Evolutionary conservation across 2,888 invertebrate species (phyloP).

Genomic region (Pseudanteris insignis): DNA sequence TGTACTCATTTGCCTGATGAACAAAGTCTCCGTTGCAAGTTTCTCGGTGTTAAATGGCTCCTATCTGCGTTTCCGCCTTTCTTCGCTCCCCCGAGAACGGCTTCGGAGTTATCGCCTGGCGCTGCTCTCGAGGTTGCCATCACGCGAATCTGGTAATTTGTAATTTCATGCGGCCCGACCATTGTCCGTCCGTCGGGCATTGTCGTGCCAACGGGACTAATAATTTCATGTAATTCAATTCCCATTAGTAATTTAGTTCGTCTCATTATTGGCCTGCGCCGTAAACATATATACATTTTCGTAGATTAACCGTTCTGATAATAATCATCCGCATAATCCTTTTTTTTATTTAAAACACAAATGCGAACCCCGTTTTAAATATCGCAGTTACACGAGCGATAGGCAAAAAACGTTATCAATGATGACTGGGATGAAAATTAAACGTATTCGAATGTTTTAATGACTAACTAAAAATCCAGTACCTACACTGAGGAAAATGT

Average conservation of each 20-base stretch:
- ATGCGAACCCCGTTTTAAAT: too few relatives aligned
- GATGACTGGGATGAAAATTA: too few relatives aligned
- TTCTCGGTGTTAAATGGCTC: slow-evolving; percentile 50
- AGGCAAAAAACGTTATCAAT: too few relatives aligned
- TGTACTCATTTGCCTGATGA: slow-evolving; percentile 57
- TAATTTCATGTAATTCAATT: slow-evolving; percentile 51
- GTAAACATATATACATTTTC: slow-evolving; percentile 34
- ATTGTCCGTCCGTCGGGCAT: slow-evolving; percentile 48
- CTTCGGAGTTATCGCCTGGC: slow-evolving; percentile 42
- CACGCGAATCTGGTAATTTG: slow-evolving; percentile 50
- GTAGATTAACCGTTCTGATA: slow-evolving; percentile 32
- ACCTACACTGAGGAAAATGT: too few relatives aligned
- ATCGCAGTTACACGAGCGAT: too few relatives aligned
- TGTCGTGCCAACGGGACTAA: slow-evolving; percentile 47
- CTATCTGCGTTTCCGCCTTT: slow-evolving; percentile 44
- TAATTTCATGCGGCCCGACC: slow-evolving; percentile 46
- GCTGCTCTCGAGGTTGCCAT: slow-evolving; percentile 28
- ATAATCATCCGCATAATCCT: slow-evolving; percentile 40
- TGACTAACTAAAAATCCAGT: too few relatives aligned
- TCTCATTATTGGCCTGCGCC: slow-evolving; percentile 41
- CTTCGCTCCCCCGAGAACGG: slow-evolving; percentile 38
- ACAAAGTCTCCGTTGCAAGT: slow-evolving; percentile 51
- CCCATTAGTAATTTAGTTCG: slow-evolving; percentile 46
- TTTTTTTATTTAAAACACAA: too few relatives aligned
- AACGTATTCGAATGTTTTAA: too few relatives aligned